Base-by-base conservation (phyloP, 2,113 vertebrate species). In the Zosterops borbonicus region DNA sequence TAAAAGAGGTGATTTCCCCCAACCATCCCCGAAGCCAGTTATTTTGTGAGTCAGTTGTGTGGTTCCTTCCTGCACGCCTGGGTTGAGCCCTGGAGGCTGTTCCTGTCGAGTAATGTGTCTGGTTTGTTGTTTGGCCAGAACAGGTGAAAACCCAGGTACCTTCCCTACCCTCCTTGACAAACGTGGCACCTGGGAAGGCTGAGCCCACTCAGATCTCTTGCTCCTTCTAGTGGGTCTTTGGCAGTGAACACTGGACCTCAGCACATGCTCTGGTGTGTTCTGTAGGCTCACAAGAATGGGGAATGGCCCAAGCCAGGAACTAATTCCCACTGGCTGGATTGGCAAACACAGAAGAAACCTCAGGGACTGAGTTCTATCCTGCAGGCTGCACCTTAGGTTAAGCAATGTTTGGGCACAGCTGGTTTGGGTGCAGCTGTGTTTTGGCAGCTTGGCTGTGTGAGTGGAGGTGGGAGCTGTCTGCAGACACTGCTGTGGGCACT, bases 101-200 rank as follows among this genome's bases (percentile, higher is more conserved):
- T 16, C 9, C 55, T 9, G 1, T 14, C 1, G 0, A 52, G 17
- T 31, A 52, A 27, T 0, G 1, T 0, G 1, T 67, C 41, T 76
- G 50, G 27, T 22, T 85, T 87, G 22, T 82, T 91, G 37, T 73
- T 90, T 42, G 47, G 52, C 50, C 24, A 35, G 28, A 70, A 56
- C 17, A 56, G 64, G 23, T 31, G 24, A 58, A 39, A 63, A n/a
- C 28, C n/a, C 0, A 0, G 33, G 31, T 23, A 24, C n/a, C 17
- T 41, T 73, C 53, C 39, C 14, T 28, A 12, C 4, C 11, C 27
- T 0, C 10, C 14, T 14, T 6, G 7, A 20, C 2, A 5, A 49
- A 67, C 0, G 1, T 16, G 23, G 20, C 23, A 60, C 14, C 46
- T 39, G 37, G 24, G 25, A 18, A 64, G 13, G 37, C 41, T 65